Evolutionary conservation across 2,888 invertebrate species (phyloP).

Genomic region (Dynastes maya): DNA sequence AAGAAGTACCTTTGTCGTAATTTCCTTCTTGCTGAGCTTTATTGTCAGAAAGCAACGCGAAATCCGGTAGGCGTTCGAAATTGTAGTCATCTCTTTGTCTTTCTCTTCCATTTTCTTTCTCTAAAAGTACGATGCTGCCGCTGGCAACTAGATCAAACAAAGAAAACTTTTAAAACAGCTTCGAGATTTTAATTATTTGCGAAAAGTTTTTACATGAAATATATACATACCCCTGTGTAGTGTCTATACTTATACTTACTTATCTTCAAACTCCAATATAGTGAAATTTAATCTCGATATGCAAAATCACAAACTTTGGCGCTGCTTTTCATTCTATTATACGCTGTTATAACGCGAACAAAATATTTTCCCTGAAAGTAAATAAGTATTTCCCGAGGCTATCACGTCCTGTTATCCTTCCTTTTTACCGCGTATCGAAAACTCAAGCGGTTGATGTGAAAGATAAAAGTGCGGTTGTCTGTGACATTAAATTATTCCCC

Average conservation of each 20-base stretch:
- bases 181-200: slow-evolving; percentile 36
- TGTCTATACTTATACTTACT: slow-evolving; percentile 30
- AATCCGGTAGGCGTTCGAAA: slow-evolving; percentile 7
- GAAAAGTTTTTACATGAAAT: slow-evolving; percentile 30
- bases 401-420: neutral
- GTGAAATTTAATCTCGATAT: slow-evolving; percentile 37
- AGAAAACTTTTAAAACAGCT: slow-evolving; percentile 39
- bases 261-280: slow-evolving; percentile 13
- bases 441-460: no score
- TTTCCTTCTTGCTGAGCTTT: neutral
- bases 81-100: no score
- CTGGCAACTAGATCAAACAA: slow-evolving; percentile 34
- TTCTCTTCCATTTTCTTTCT: neutral
- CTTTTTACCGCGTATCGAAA: neutral
- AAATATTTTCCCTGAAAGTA: slow-evolving; percentile 11
- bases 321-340: slow-evolving; percentile 8
- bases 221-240: neutral
- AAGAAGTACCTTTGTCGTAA: no score
- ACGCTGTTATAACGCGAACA: neutral
- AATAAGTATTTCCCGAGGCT: slow-evolving; percentile 34
- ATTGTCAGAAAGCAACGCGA: neutral
- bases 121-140: neutral
- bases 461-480: no score
- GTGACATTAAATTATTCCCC: no score
- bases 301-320: slow-evolving; percentile 23